Evolutionary conservation across 2,888 invertebrate species (phyloP).

Genomic region (Acrobeloides nanus): DNA sequence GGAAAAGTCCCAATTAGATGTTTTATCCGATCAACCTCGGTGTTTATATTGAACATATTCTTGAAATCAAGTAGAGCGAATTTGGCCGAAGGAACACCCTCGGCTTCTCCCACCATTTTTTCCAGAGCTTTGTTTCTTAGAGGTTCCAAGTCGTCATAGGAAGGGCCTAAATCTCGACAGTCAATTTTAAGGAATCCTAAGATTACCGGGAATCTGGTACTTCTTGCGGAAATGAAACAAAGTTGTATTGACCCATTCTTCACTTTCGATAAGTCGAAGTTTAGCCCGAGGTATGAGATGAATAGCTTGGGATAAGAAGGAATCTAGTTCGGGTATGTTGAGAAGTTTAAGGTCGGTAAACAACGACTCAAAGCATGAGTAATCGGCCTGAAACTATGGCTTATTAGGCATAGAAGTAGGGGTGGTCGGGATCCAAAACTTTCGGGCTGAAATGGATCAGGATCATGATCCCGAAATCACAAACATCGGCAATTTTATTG

Average conservation of each 20-base stretch:
- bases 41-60: too few relatives aligned
- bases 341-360: conserved; percentile 12
- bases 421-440: too few relatives aligned
- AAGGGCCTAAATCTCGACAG: conserved; percentile 6
- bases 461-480: too few relatives aligned
- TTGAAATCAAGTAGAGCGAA: conserved; percentile 12
- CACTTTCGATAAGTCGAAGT: conserved; percentile 18
- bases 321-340: conserved; percentile 9
- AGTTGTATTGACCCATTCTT: conserved; percentile 16
- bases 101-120: conserved; percentile 6
- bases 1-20: conserved; percentile 11
- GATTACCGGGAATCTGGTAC: conserved; percentile 20
- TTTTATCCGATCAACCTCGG: conserved; percentile 3
- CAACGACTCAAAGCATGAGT: conserved; percentile 9
- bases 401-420: too few relatives aligned
- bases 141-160: conserved; percentile 9
- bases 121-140: conserved; percentile 18
- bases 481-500: too few relatives aligned
- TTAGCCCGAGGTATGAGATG: conserved; percentile 9
- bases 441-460: too few relatives aligned
- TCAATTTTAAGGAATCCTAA: background rate
- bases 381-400: conserved; percentile 21
- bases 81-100: conserved; percentile 16
- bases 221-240: conserved; percentile 14
- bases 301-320: conserved; percentile 12